These are phyloP conservation scores for Acropora tenuis DNA, from an alignment of 64 coral and sea anemone genomes.

Conservation along the genomic window DNA sequence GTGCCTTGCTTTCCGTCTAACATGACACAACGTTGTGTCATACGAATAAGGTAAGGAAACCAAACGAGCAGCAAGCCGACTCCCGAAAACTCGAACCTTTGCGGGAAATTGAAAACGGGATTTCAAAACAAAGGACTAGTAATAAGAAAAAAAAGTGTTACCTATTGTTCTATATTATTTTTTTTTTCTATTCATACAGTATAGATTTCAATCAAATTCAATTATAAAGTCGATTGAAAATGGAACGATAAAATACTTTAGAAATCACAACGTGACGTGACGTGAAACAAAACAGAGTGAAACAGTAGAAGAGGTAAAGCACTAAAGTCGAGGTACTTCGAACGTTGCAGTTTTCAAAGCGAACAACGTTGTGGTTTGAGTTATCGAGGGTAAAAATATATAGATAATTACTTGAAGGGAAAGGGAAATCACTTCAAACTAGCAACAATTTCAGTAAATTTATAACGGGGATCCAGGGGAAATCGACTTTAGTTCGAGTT, in stretches of 20 bases:
- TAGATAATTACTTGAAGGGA: no score
- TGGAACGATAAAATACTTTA: slow-evolving; percentile 1
- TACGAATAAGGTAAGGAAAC: slow-evolving; percentile 11
- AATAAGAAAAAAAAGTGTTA: slow-evolving; percentile 6
- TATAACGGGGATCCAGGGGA: not conserved
- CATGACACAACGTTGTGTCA: slow-evolving; percentile 28
- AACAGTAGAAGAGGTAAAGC: slow-evolving; percentile 7
- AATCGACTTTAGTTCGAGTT: no score
- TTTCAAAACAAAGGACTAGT: not conserved
- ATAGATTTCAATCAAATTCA: slow-evolving; percentile 5
- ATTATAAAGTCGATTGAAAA: slow-evolving; percentile 5
- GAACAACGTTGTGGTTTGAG: no score
- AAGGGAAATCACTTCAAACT: not conserved
- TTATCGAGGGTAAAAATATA: no score
- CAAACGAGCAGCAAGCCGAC: not conserved
- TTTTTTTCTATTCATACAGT: not conserved
- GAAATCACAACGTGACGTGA: not conserved
- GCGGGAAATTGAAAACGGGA: not conserved
- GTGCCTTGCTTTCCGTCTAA: slow-evolving; percentile 21
- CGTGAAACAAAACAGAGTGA: not conserved
- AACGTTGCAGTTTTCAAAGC: not conserved
- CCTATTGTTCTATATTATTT: not conserved
- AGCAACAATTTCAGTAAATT: not conserved
- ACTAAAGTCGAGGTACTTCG: not conserved
- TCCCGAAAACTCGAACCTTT: slow-evolving; percentile 1